Evolutionary conservation across 2,888 invertebrate species (phyloP).

Genomic region (Leptodirus hochenwartii): DNA sequence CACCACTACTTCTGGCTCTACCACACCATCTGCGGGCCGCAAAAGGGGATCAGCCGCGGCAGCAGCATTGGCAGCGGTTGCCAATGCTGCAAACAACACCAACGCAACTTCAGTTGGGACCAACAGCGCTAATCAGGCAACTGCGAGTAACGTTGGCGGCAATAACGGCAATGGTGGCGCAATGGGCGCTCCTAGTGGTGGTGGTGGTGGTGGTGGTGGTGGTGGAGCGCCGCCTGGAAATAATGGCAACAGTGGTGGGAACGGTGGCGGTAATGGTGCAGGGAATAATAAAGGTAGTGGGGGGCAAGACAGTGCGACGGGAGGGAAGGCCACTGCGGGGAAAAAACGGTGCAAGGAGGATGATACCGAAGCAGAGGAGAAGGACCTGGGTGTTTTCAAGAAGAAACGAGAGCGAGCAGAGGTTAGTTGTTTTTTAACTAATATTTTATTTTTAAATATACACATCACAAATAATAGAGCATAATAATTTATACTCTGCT

Average conservation of each 20-base stretch:
- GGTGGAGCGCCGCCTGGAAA: background rate
- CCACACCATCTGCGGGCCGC: too few species aligned
- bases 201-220: background rate
- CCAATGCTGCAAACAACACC: background rate
- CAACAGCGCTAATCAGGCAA: background rate
- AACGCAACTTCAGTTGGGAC: conserved; percentile 1
- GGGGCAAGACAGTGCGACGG: conserved; percentile 15
- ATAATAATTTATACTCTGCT: too few species aligned
- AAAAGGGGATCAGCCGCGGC: too few species aligned
- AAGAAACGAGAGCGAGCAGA: conserved; percentile 31
- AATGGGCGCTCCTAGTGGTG: background rate
- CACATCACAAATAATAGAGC: too few species aligned
- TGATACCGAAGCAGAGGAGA: conserved; percentile 25
- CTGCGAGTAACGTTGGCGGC: background rate
- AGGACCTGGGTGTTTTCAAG: conserved; percentile 28
- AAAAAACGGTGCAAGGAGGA: conserved; percentile 24
- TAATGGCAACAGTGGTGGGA: conserved; percentile 1
- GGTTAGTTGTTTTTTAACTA: conserved; percentile 11
- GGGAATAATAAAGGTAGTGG: conserved; percentile 15
- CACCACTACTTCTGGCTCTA: too few species aligned
- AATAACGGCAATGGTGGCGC: background rate
- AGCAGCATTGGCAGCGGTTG: conserved; percentile 9
- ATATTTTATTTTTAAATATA: too few species aligned
- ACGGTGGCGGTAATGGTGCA: conserved; percentile 12
- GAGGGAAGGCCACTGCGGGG: conserved; percentile 23